Evolutionary conservation across 2,797 vertebrate genomes (phyloP).

Genomic region (Odontamblyopus lacepedii): DNA sequence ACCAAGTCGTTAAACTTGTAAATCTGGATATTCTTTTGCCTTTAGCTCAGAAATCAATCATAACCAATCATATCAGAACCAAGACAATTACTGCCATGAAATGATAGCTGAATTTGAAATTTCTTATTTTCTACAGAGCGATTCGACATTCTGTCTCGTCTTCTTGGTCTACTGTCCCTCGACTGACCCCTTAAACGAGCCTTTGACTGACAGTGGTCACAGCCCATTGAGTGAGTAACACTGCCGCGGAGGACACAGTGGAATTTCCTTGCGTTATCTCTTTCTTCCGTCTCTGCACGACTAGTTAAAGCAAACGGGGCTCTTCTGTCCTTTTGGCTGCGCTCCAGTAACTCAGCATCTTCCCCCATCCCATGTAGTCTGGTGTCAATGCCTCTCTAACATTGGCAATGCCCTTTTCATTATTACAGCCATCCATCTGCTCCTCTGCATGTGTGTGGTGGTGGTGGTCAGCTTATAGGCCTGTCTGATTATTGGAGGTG

Average conservation of each 20-base stretch:
- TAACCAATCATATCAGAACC: not conserved
- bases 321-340: constrained; percentile 13
- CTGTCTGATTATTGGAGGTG: constrained; percentile 63
- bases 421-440: constrained; percentile 60
- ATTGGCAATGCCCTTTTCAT: constrained; percentile 54
- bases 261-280: constrained; percentile 18
- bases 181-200: constrained; percentile 6
- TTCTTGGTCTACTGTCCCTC: not conserved
- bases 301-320: constrained; percentile 34
- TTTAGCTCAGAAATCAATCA: no score
- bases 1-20: no score
- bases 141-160: not conserved
- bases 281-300: constrained; percentile 26
- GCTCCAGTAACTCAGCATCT: constrained; percentile 20
- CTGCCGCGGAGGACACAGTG: constrained; percentile 38
- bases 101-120: not conserved
- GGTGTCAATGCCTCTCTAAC: constrained; percentile 32
- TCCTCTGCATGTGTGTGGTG: constrained; percentile 26
- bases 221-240: constrained; percentile 35
- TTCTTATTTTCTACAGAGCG: not conserved
- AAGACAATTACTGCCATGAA: not conserved
- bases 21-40: no score
- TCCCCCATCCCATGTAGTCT: constrained; percentile 32
- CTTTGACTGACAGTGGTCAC: constrained; percentile 21
- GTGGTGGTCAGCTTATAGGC: constrained; percentile 57